Conservation (phyloP, 2,113 vertebrate genomes). For the Porphyrio hochstetteri region DNA sequence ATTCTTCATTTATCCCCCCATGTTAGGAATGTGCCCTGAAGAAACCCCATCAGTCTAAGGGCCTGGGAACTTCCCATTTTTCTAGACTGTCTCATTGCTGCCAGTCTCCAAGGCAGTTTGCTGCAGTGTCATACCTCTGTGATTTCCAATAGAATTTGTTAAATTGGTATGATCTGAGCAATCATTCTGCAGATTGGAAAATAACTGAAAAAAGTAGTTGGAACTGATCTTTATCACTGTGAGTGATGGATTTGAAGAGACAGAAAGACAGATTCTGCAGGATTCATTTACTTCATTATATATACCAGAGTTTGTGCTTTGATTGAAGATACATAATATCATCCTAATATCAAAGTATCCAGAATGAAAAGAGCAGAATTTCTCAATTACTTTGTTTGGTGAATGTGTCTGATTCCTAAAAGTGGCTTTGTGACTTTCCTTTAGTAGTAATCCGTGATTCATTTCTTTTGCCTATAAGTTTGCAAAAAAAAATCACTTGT, state of each 20-base stretch:
- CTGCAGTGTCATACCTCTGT: neutral
- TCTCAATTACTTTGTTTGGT: neutral
- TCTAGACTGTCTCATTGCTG: neutral
- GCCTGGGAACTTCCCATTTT: neutral
- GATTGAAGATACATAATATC: neutral
- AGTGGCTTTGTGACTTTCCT: neutral
- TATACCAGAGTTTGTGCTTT: neutral
- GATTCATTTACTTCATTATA: neutral
- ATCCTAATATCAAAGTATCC: neutral
- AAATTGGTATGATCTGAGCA: neutral
- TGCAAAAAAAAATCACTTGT: neutral
- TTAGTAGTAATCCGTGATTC: neutral
- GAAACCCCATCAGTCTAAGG: neutral
- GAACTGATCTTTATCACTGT: neutral
- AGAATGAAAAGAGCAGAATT: neutral
- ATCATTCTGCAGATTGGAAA: neutral
- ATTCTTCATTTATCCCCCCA: neutral
- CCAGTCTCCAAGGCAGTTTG: neutral
- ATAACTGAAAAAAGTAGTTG: neutral
- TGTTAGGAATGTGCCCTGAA: neutral
- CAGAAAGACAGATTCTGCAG: neutral
- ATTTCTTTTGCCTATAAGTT: neutral
- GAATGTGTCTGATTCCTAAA: neutral
- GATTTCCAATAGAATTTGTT: neutral
- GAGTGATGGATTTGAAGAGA: neutral